Conservation (phyloP, 1,140 invertebrate genomes). For the Plutomurus gul region DNA sequence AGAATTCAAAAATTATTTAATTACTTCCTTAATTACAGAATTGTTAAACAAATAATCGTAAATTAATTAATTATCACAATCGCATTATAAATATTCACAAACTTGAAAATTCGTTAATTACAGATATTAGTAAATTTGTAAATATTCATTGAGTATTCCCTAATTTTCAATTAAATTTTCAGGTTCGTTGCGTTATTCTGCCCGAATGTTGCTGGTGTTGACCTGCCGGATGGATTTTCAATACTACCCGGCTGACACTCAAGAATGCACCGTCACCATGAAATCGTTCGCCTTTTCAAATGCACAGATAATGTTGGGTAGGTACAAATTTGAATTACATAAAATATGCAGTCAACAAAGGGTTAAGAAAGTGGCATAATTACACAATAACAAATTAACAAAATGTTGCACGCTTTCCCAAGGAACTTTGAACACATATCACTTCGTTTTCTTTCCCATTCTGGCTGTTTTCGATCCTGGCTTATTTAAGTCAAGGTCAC, state of each 20-base stretch:
- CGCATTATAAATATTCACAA: no score
- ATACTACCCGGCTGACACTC: conserved; percentile 45
- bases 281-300: conserved; percentile 42
- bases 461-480: no score
- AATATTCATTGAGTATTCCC: not conserved
- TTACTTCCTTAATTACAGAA: not conserved
- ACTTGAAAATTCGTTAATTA: no score
- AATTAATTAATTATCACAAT: no score
- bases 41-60: not conserved
- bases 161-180: not conserved
- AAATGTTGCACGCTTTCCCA: no score
- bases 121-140: not conserved
- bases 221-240: conserved; percentile 49
- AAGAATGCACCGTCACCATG: conserved; percentile 38
- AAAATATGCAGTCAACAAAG: no score
- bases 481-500: no score
- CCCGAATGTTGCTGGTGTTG: conserved; percentile 27
- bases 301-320: conserved; percentile 16
- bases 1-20: not conserved
- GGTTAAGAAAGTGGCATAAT: no score
- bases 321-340: no score
- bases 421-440: no score
- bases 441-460: no score
- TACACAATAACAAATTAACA: no score
- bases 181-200: conserved; percentile 30